Base-by-base conservation (phyloP, 2,888 invertebrate species). In the Pachliopta kotzebuea region DNA sequence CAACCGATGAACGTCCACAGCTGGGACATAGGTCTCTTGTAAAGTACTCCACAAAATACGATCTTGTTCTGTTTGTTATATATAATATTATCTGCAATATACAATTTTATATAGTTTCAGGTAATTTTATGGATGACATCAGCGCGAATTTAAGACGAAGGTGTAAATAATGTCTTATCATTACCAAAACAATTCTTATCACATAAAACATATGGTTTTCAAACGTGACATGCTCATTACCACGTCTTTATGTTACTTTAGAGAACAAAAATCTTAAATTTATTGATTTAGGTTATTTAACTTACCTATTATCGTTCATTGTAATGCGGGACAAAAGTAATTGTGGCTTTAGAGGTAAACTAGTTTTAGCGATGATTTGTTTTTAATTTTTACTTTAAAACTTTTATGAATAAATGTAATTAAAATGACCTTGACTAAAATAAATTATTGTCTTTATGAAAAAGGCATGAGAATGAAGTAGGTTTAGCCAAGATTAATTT, bases 131-230 rank as follows among this genome's bases (percentile, higher is more conserved):
- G 7, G 18, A 52, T 52, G 52, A 52, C 52, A 52, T 52, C 52
- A 52, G 52, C 18, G 18, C 52, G 23, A 52, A 23, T 52, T 18
- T n/a, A 14, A 52, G 2, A 23, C 18, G 7, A 23, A 23, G 8
- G 14, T 52, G 11, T 23, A 52, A 52, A 52, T 52, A 23, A 20
- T 52, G 23, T 52, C 9, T 52, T 52, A 52, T 52, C 52, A 52
- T 52, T 52, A 23, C 52, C 52, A 52, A 23, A 52, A 23, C 20
- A 52, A 23, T 52, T 52, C 52, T 52, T 52, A 52, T 52, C 52
- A 52, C 52, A 52, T 17, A 52, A 21, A n/a, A 52, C 9, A 20
- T 23, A 52, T 52, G 52, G n/a, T 14, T 52, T 20, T 52, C 14
- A 23, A 20, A 17, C 52, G 52, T 52, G 52, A 23, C 52, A 23